These are phyloP conservation scores for Phlogophora meticulosa DNA, from an alignment of 2,888 invertebrate species.

Conservation along the genomic window DNA sequence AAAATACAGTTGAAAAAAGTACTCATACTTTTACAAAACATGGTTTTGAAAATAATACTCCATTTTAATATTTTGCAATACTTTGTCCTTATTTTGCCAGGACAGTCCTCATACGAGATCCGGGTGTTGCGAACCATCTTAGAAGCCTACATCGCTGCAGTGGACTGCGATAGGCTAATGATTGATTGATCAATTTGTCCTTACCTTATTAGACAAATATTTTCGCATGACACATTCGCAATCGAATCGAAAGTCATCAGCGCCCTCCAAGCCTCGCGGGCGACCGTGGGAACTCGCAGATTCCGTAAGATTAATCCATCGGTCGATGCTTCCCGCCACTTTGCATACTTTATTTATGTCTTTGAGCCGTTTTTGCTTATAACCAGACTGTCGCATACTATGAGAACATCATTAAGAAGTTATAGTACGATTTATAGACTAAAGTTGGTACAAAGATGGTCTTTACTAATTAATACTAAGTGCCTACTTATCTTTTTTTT, in stretches of 20 bases:
- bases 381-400: conserved; percentile 57
- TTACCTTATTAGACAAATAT: neutral
- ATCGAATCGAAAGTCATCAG: conserved; percentile 60
- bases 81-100: no score
- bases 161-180: no score
- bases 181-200: neutral
- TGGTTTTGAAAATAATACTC: neutral
- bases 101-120: no score
- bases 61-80: neutral
- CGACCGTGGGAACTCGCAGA: conserved; percentile 78
- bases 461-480: conserved; percentile 24
- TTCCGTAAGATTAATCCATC: conserved; percentile 80
- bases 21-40: neutral
- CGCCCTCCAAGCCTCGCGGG: conserved; percentile 55
- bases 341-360: conserved; percentile 78
- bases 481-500: conserved; percentile 6
- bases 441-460: conserved; percentile 22
- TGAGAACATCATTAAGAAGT: conserved; percentile 58
- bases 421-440: conserved; percentile 35
- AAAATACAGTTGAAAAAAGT: neutral
- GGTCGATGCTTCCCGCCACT: conserved; percentile 73
- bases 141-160: no score
- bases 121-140: no score
- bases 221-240: conserved; percentile 29
- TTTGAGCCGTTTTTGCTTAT: conserved; percentile 65